Evolutionary conservation across 2,888 invertebrate species (phyloP).

Genomic region (Hypomecis atomaria): DNA sequence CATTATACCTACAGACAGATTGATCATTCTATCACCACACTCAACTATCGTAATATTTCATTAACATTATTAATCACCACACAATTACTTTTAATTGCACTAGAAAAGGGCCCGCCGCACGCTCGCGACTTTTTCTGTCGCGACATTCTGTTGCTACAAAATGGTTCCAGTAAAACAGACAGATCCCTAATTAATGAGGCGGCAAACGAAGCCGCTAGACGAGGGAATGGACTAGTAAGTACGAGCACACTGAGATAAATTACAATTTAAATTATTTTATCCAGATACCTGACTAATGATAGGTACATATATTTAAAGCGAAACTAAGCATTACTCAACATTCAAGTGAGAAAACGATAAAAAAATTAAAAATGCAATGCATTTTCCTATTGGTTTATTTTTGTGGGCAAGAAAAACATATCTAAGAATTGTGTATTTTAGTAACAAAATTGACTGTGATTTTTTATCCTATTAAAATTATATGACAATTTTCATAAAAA

Average conservation of each 20-base stretch:
- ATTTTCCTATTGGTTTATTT: no score
- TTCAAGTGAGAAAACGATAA: no score
- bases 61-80: conserved; percentile 27
- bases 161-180: conserved; percentile 44
- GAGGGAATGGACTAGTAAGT: background rate
- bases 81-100: conserved; percentile 25
- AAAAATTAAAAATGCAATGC: no score
- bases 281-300: no score
- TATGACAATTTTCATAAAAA: no score
- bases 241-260: background rate
- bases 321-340: no score
- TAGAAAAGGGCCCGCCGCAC: conserved; percentile 18
- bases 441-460: no score
- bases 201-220: conserved; percentile 62
- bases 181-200: conserved; percentile 76
- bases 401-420: no score
- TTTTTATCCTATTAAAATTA: no score
- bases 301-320: no score
- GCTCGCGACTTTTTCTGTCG: conserved; percentile 16
- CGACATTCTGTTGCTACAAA: conserved; percentile 10
- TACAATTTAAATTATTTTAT: background rate
- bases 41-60: background rate
- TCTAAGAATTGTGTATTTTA: no score
- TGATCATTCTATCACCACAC: background rate
- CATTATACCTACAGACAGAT: no score